Evolutionary conservation across 2,888 invertebrate genomes (phyloP), one percentile per base, ranked within the genome.

Genomic region (Cephus pygmeus): DNA sequence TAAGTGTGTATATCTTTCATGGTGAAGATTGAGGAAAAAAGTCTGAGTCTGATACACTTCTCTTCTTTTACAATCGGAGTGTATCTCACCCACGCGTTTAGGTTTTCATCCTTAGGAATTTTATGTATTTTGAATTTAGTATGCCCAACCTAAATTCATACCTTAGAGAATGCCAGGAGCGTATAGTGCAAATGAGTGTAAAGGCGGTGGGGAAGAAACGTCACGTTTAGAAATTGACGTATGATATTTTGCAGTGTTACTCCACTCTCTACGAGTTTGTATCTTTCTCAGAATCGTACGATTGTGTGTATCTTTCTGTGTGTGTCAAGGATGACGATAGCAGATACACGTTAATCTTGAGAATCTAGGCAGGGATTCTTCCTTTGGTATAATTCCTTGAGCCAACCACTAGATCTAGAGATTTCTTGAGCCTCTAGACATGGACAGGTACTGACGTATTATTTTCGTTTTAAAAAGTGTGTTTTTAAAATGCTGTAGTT

Each of bases 181-280:
- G 56, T 56, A 56, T 56, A 56, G 56, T 23, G 23, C 23, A 56
- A 56, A 23, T 23, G 23, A 56, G 23, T 56, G 56, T 56, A 56
- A 56, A 56, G 23, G 23, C 56, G 56, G 56, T 56, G 23, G 56
- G 56, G 68, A 69, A 80, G 69, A 71, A 80, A 81, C 80, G 79
- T 82, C 77, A 81, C 73, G 73, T 78, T 77, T 69, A 76, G 76
- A 80, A 83, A 86, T 83, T 83, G 84, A 85, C 83, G 82, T 85
- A 81, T 82, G 81, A 80, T 78, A 81, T 79, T 81, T 81, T 80
- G 56, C 56, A 56, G 56, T 56, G 56, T 56, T 23, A 56, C 56
- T 56, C 23, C 56, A 56, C 40, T 56, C 56, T 56, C 15, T 23
- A 23, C 23, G 56, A 56, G 23, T 23, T 56, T 56, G 23, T 23